phyloP scores from a whole-genome alignment of 2,113 vertebrate species.

The Chaetorhynchus papuensis region DNA sequence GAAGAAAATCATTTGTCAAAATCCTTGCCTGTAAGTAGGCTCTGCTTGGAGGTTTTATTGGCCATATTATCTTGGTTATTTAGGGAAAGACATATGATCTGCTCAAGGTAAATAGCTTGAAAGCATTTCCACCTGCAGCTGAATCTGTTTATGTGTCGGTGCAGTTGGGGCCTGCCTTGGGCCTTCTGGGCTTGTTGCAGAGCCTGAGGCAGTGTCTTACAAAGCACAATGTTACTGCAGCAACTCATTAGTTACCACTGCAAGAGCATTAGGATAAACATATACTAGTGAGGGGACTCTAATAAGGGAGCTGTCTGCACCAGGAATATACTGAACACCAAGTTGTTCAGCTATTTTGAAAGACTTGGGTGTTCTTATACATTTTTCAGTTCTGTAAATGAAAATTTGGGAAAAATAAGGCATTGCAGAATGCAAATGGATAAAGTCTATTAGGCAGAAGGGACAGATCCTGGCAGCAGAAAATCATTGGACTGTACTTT shows the following conservation, averaged over 20 bases:
- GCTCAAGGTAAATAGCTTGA: slow-evolving; percentile 57
- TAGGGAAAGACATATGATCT: slow-evolving; percentile 32
- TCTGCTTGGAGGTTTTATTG: slow-evolving; percentile 35
- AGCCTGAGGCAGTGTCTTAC: slow-evolving; percentile 55
- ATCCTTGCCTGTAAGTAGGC: not conserved
- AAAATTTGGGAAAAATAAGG: not conserved
- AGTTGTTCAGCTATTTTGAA: not conserved
- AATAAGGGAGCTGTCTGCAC: slow-evolving; percentile 11
- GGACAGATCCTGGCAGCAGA: not conserved
- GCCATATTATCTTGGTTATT: not conserved
- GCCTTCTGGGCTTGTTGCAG: slow-evolving; percentile 35
- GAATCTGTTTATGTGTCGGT: slow-evolving; percentile 16
- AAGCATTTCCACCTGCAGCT: slow-evolving; percentile 55
- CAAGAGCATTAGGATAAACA: slow-evolving; percentile 19
- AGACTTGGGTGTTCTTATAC: not conserved
- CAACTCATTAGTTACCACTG: not conserved
- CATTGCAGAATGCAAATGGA: not conserved
- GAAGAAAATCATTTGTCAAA: slow-evolving; percentile 22
- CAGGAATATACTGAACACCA: not conserved
- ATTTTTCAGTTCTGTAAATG: not conserved
- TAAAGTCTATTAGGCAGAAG: not conserved
- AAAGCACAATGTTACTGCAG: slow-evolving; percentile 5
- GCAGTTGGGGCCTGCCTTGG: not conserved
- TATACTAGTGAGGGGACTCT: not conserved
- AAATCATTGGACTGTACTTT: not conserved